Base-by-base conservation (phyloP, 1,140 invertebrate species). In the Steinernema khuongi region DNA sequence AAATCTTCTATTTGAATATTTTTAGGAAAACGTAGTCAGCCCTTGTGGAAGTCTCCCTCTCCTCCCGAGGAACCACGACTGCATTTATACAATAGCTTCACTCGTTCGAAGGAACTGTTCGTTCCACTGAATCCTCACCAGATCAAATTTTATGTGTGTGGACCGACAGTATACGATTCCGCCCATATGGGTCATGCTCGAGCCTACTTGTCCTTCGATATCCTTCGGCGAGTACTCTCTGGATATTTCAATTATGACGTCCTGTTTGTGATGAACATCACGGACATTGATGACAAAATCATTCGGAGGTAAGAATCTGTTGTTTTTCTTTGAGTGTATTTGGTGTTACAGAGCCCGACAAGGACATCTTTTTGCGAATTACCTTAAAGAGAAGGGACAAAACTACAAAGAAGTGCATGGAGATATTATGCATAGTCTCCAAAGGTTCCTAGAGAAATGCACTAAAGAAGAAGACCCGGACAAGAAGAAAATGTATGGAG, bases 191-290 rank as follows among this genome's bases (percentile, higher is more conserved):
- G 97, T 2, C 96, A 86, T 75, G 82, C 81, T 31, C 67, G 95
- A 80, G 95, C 95, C 17, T 99, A 99, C 85, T 96, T 99, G 83
- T 95, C 96, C 1, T 98, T 99, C 88, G 97, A 99, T 88, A 99
- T 99, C 83, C 85, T 99, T 36, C 89, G 97, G 70, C 88, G 97
- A 83, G 90, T 99, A 22, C 86, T 99, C 74, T 88, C 90, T 11
- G 90, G 95, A 85, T 99, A 98, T 86, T 99, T 99, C 88, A 92
- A 92, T 31, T 99, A 95, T 87, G 91, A 98, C 86, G 90, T 99
- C 30, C 88, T 92, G 33, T 99, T 96, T 88, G 94, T 95, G 0
- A 98, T 99, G 95, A 92, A 94, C 75, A 90, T 97, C 76, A 90
- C 96, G 18, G 96, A 99, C 87, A 97, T 99, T 85, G 97, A 99